phyloP scores from a whole-genome alignment of 2,113 vertebrate species.

The Hiodon alosoides region DNA sequence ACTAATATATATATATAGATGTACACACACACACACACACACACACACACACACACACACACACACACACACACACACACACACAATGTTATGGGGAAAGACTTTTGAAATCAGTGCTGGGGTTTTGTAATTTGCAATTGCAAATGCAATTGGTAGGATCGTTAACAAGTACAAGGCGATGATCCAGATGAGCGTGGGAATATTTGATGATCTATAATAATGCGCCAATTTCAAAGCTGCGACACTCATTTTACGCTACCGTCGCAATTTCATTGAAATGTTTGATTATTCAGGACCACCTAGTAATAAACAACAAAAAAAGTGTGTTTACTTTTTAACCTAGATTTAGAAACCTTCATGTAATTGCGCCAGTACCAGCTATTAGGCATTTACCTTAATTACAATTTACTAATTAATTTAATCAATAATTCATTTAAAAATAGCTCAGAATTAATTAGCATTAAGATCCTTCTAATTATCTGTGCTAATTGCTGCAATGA shows the following conservation, averaged over 20 bases:
- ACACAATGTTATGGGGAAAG: no score
- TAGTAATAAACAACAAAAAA: no score
- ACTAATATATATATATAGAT: no score
- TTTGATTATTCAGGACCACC: not conserved
- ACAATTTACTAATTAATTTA: conserved; percentile 11
- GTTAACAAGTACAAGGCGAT: no score
- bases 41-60: no score
- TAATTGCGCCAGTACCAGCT: not conserved
- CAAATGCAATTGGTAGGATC: no score
- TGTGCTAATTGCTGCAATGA: conserved; percentile 5
- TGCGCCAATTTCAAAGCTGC: not conserved
- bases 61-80: no score
- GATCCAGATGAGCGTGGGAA: no score
- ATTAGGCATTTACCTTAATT: conserved; percentile 12
- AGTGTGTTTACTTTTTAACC: not conserved
- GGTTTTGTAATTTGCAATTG: not conserved
- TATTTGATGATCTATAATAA: not conserved
- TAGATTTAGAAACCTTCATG: not conserved
- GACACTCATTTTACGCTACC: not conserved
- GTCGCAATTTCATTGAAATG: not conserved
- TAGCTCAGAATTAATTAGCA: conserved; percentile 12
- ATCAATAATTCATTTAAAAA: conserved; percentile 18
- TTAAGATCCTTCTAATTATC: conserved; percentile 9
- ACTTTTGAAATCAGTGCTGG: not conserved
- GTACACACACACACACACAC: no score